Evolutionary conservation across 2,888 invertebrate genomes (phyloP).

Genomic region (Ferdinandea cuprea): DNA sequence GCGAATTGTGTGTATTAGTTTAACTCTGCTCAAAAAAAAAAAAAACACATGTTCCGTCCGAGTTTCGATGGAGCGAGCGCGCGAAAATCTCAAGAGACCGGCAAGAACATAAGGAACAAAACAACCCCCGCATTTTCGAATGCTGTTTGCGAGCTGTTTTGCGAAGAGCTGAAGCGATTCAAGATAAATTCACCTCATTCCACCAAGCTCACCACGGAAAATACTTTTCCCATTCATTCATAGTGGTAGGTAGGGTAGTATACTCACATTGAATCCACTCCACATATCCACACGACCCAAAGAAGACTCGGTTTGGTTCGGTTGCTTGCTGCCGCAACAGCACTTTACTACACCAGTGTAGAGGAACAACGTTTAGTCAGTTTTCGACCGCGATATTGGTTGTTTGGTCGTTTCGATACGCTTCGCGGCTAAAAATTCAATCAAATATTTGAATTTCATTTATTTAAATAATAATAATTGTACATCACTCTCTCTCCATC

Average conservation of each 20-base stretch:
- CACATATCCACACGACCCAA: conserved; percentile 13
- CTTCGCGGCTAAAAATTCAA: conserved; percentile 60
- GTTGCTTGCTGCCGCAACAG: conserved; percentile 36
- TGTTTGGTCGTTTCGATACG: conserved; percentile 71
- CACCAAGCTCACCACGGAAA: conserved; percentile 11
- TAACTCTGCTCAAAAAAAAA: conserved; percentile 12
- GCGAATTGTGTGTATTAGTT: conserved; percentile 16
- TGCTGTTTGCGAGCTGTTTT: background rate
- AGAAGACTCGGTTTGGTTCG: conserved; percentile 31
- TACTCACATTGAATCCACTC: conserved; percentile 20
- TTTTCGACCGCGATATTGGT: conserved; percentile 72
- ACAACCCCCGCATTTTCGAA: conserved; percentile 17
- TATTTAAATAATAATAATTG: conserved; percentile 30
- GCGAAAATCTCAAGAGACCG: conserved; percentile 22
- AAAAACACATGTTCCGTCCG: conserved; percentile 5
- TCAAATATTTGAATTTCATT: conserved; percentile 29
- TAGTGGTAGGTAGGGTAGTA: conserved; percentile 3
- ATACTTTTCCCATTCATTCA: conserved; percentile 18
- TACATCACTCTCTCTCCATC: conserved; percentile 17
- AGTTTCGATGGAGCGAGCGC: too few species aligned
- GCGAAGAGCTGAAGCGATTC: conserved; percentile 8
- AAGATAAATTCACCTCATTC: conserved; percentile 21
- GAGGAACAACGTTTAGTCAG: conserved; percentile 66
- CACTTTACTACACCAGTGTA: conserved; percentile 62
- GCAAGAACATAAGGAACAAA: conserved; percentile 7